phyloP scores from a whole-genome alignment of 2,113 vertebrate genomes.

The Hemiprocne comata region DNA sequence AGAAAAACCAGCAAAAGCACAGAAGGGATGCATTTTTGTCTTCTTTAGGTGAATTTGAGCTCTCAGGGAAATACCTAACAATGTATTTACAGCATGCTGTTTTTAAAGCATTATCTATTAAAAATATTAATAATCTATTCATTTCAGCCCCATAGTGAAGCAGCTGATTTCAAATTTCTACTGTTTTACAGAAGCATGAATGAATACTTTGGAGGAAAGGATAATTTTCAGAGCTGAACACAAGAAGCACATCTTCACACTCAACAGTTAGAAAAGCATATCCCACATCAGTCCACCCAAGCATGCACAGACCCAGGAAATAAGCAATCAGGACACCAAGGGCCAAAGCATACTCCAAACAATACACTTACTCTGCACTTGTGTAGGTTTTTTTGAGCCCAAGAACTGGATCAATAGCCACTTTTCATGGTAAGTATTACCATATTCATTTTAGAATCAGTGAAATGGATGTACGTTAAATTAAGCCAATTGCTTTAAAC shows the following conservation, averaged over 20 bases:
- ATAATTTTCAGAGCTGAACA: background rate
- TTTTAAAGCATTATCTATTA: constrained; percentile 7
- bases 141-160: background rate
- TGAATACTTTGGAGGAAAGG: background rate
- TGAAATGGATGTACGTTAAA: background rate
- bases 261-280: background rate
- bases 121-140: constrained; percentile 28
- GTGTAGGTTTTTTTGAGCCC: background rate
- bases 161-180: background rate
- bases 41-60: background rate
- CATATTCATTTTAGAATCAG: background rate
- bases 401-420: background rate
- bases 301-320: background rate
- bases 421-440: background rate
- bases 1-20: background rate
- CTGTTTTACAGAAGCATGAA: background rate
- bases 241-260: background rate
- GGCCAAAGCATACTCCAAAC: background rate
- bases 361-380: background rate
- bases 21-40: background rate
- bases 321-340: background rate
- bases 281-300: background rate
- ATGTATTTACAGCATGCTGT: constrained; percentile 3
- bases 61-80: background rate
- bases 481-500: background rate